These are phyloP conservation scores for Atta texana DNA, from an alignment of 1,140 invertebrate species.

Conservation along the genomic window DNA sequence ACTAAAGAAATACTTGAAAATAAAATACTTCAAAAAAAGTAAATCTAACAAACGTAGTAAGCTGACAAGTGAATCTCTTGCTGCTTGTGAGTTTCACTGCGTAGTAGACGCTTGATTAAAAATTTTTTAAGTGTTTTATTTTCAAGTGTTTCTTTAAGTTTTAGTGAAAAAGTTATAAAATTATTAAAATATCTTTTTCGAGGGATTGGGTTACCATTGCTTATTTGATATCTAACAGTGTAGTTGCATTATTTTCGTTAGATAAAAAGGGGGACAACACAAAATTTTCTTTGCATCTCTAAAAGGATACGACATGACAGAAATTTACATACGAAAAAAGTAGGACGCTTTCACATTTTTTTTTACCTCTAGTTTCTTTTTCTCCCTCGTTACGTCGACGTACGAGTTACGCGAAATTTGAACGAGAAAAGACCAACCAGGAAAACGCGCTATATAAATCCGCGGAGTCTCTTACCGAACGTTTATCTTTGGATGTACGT, in stretches of 20 bases:
- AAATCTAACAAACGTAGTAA: no score
- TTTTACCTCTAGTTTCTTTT: neutral
- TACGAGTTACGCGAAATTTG: constrained; percentile 44
- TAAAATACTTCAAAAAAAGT: no score
- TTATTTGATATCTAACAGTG: no score
- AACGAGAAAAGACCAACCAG: constrained; percentile 16
- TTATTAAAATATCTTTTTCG: no score
- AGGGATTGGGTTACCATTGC: no score
- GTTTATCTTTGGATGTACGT: constrained; percentile 48
- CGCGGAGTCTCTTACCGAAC: constrained; percentile 13
- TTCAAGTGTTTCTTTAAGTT: no score
- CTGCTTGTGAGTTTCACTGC: no score
- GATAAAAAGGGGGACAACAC: constrained; percentile 1
- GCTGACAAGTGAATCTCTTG: no score
- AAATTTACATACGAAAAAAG: constrained; percentile 56
- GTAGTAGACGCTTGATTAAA: no score
- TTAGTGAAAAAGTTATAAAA: no score
- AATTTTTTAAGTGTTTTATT: no score
- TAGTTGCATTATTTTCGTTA: neutral
- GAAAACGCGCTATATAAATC: constrained; percentile 29
- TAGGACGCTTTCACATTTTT: neutral
- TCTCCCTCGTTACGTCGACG: constrained; percentile 8
- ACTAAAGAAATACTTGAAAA: no score
- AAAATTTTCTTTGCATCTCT: neutral
- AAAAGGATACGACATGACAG: constrained; percentile 4